A percentile compares a stretch with the other conserved stretches of the same genome.
Conservation (phyloP, 2,888 invertebrate genomes). For the Corbicula japonica region DNA sequence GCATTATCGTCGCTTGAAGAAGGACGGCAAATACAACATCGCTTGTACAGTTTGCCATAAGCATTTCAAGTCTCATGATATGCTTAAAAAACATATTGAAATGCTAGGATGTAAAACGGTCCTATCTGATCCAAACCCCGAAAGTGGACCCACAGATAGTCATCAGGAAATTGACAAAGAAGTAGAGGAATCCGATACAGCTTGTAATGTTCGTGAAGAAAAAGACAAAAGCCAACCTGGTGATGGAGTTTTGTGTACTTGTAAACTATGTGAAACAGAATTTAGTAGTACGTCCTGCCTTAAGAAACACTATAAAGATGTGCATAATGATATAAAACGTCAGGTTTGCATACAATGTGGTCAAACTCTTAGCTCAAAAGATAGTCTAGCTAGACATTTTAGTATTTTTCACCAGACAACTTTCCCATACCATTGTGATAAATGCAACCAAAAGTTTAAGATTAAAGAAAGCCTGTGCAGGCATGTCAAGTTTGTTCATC, state of each 20-base stretch:
- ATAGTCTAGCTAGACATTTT: constrained; percentile 55
- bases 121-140: background rate
- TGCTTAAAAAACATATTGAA: constrained; percentile 42
- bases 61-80: constrained; percentile 47
- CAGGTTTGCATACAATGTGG: constrained; percentile 60
- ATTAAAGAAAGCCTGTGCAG: constrained; percentile 54
- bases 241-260: constrained; percentile 27
- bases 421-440: constrained; percentile 43
- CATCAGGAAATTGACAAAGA: background rate
- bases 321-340: constrained; percentile 44
- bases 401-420: constrained; percentile 58
- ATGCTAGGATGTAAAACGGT: constrained; percentile 56
- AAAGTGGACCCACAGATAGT: no score
- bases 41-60: constrained; percentile 57
- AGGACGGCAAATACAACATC: constrained; percentile 47
- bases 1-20: constrained; percentile 52
- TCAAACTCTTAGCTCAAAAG: constrained; percentile 56
- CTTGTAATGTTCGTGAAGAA: no score
- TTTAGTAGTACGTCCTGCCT: constrained; percentile 22
- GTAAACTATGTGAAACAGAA: constrained; percentile 49
- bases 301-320: constrained; percentile 44
- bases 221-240: constrained; percentile 7
- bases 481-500: constrained; percentile 56
- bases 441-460: constrained; percentile 55
- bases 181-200: background rate